phyloP scores from a whole-genome alignment of 2,113 vertebrate species.

The Columbina picui region DNA sequence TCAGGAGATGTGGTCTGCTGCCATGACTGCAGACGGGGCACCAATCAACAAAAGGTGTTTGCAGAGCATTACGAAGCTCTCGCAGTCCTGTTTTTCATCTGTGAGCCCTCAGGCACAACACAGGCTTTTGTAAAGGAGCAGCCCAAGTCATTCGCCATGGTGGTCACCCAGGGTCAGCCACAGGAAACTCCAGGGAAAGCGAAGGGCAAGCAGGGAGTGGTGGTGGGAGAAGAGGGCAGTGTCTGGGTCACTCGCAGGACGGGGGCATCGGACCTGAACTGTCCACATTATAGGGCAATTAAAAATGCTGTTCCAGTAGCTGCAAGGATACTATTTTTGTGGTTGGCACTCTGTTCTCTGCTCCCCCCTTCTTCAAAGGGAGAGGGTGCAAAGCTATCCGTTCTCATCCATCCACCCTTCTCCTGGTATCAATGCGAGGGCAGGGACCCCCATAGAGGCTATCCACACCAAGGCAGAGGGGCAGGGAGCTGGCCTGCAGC shows the following conservation, averaged over 20 bases:
- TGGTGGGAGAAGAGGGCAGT: not conserved
- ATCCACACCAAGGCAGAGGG: not conserved
- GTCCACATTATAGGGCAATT: not conserved
- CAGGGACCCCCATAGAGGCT: not conserved
- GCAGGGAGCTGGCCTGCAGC: not conserved
- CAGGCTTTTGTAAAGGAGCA: not conserved
- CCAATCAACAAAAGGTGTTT: not conserved
- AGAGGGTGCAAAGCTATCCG: not conserved
- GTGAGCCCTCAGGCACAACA: not conserved
- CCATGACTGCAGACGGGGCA: not conserved
- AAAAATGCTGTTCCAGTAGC: not conserved
- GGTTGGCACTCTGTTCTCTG: not conserved
- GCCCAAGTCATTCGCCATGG: fast-evolving
- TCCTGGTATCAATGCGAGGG: fast-evolving
- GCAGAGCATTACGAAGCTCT: not conserved
- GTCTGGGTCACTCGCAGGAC: not conserved
- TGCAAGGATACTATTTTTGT: not conserved
- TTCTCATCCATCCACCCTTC: not conserved
- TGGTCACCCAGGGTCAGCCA: not conserved
- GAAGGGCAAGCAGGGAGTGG: not conserved
- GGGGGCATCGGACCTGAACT: fast-evolving
- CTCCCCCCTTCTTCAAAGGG: not conserved
- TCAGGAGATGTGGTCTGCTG: not conserved
- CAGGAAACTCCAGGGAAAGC: not conserved
- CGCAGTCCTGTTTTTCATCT: not conserved